Percentiles rank a stretch among this genome's conserved stretches.
phyloP scores from a whole-genome alignment of 2,113 vertebrate species.

The Echinops telfairi region DNA sequence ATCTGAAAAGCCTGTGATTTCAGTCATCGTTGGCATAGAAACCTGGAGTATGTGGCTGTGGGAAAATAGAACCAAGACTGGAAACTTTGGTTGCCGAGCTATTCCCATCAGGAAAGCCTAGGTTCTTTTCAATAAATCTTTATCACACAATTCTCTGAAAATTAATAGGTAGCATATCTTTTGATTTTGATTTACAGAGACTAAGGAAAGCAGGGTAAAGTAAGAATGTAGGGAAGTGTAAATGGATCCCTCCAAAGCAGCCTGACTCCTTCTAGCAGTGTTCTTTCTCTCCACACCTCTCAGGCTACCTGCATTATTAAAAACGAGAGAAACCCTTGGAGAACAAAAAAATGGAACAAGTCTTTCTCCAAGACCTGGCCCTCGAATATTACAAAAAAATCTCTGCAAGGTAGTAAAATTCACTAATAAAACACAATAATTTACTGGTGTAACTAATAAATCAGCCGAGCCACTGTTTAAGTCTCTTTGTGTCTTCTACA shows the following conservation, averaged over 20 bases:
- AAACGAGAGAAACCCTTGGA: neutral
- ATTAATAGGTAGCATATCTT: slow-evolving; percentile 32
- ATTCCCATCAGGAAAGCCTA: slow-evolving; percentile 67
- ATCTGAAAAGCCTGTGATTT: slow-evolving; percentile 61
- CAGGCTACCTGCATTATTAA: neutral
- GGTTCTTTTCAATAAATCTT: slow-evolving; percentile 64
- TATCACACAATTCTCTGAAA: slow-evolving; percentile 42
- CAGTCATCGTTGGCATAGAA: slow-evolving; percentile 61
- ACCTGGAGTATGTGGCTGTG: slow-evolving; percentile 47
- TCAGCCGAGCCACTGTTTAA: slow-evolving; percentile 28
- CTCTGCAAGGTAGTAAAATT: slow-evolving; percentile 27
- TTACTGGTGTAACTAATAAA: slow-evolving; percentile 37
- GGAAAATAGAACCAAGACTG: slow-evolving; percentile 68
- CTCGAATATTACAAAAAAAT: neutral
- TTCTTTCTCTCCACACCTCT: neutral
- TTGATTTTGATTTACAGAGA: slow-evolving; percentile 57
- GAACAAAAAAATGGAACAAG: neutral
- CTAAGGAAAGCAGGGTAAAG: slow-evolving; percentile 50
- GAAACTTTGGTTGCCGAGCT: slow-evolving; percentile 65
- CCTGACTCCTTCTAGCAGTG: slow-evolving; percentile 7
- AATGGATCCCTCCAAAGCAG: slow-evolving; percentile 54
- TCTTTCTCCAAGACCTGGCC: neutral
- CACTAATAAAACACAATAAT: slow-evolving; percentile 58
- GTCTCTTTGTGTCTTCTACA: neutral
- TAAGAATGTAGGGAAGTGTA: neutral